Base-by-base conservation (phyloP, 2,113 vertebrate genomes). In the Poecile atricapillus region DNA sequence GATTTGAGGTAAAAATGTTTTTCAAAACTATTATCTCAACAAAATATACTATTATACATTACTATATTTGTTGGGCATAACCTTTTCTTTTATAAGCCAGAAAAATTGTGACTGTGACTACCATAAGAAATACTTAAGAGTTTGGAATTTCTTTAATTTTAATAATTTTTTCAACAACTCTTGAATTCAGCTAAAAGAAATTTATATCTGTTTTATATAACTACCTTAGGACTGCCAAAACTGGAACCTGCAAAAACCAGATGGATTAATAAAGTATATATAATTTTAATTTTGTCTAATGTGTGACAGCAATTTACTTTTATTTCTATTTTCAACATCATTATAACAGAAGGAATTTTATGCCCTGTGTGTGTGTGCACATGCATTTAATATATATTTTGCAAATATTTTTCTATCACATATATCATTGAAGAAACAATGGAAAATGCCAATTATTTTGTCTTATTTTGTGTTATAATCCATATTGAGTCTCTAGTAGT, bases 191-290 rank as follows among this genome's bases (percentile, higher is more conserved):
- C 14, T 74, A 28, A 81, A 83, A 74, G 4, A 87, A 77, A 53
- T 8, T 1, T 3, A 0, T n/a, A 23, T 21, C 9, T 53, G 0
- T 80, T 74, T 73, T 65, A 7, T 37, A 13, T 20, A 58, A 46
- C 46, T 82, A 71, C 8, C 4, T n/a, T 4, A 79, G 27, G 13
- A 52, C 37, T 73, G 7, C 6, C 49, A 19, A 50, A 46, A 88
- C 24, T 43, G 9, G 11, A 73, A 67, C 23, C 8, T 60, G 11
- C 1, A 4, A 25, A 90, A 79, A 68, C 4, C 2, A 71, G 18
- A 46, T 59, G 58, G 15, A 41, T 84, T 77, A 63, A 14, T 35
- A 39, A 2, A 3, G 2, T 59, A 75, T 43, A 35, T 28, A 22
- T 56, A 27, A 55, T 79, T 93, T 87, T 52, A 64, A 60, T 64